Evolutionary conservation across 2,888 invertebrate genomes (phyloP), one percentile per base, ranked within the genome.

Genomic region (Dryococelus australis): DNA sequence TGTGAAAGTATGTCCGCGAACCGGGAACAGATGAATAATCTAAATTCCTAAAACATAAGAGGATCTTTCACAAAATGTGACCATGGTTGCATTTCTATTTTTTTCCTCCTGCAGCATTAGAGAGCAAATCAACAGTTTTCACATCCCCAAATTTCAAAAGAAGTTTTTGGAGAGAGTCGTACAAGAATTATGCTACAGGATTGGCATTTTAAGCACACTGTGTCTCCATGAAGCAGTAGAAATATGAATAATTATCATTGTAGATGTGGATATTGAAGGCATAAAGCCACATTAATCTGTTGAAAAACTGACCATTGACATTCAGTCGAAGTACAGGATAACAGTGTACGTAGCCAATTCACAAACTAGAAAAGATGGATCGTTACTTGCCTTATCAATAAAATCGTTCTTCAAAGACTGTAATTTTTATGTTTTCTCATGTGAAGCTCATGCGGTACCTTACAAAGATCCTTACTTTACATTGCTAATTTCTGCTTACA

Each of bases 1-100:
- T 35, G 35, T 83, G 28, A 83, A 83, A 28, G 83, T 28, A 43
- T 83, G 83, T 83, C 83, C 83, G n/a, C 83, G 43, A 35, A 83
- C 28, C 20, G 83, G 83, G 2, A 35, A 83, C 83, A 8, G 0
- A 43, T 27, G 8, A 27, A 83, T 43, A 28, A 83, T 43, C 43
- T 83, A 9, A 27, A 83, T 0, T 10, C 43, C 16, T 28, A 28
- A 27, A 83, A 83, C 83, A 20, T 28, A 8, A 35, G 28, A 28
- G 24, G 28, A 83, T 28, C 28, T n/a, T n/a, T n/a, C n/a, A n/a
- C n/a, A n/a, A n/a, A n/a, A n/a, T n/a, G n/a, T n/a, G n/a, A n/a
- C n/a, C n/a, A n/a, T n/a, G n/a, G n/a, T n/a, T n/a, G n/a, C n/a
- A n/a, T n/a, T n/a, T n/a, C n/a, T n/a, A n/a, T n/a, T n/a, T n/a